Evolutionary conservation across 2,113 vertebrate species (phyloP), one percentile per base, ranked within the genome.

Genomic region (Dipodomys spectabilis): DNA sequence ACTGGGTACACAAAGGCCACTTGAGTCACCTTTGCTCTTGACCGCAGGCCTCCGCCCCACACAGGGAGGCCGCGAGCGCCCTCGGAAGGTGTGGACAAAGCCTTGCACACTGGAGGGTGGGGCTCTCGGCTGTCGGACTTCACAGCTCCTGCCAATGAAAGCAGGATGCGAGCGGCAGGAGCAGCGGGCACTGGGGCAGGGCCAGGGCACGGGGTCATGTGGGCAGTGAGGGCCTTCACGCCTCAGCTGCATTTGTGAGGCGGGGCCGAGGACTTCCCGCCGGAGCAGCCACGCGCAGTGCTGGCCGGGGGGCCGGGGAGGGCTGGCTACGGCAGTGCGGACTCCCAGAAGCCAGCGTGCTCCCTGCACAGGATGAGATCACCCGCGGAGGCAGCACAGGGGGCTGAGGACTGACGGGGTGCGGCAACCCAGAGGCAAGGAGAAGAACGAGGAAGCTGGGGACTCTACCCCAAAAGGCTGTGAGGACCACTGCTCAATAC

Each of bases 221-320:
- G 4, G n/a, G 7, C 2, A 9, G 68, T 25, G 57, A 23, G 13
- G 27, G n/a, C 0, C 1, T 39, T 19, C 3, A 4, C 68, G 20
- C 80, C 5, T 28, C 12, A 7, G 30, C 30, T 30, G 0, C 7
- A 20, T 2, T 18, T 0, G 18, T 19, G 74, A 22, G 60, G 68
- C 19, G 12, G 19, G 28, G 69, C 65, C 7, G 11, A 67, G 74
- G 69, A 28, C 1, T 30, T 23, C 20, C 81, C 18, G 53, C 53
- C 12, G 65, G 35, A 12, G 65, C 3, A 12, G 49, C 64, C 2
- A 15, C 7, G 1, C 13, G 0, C 13, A 8, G 49, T 0, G 0
- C 6, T 30, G 19, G 65, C 39, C 28, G 7, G 25, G 0, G 13
- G n/a, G 28, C 7, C 27, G 0, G 1, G 1, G 25, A 32, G 18